phyloP scores from a whole-genome alignment of 2,113 vertebrate species.

The Vidua macroura region DNA sequence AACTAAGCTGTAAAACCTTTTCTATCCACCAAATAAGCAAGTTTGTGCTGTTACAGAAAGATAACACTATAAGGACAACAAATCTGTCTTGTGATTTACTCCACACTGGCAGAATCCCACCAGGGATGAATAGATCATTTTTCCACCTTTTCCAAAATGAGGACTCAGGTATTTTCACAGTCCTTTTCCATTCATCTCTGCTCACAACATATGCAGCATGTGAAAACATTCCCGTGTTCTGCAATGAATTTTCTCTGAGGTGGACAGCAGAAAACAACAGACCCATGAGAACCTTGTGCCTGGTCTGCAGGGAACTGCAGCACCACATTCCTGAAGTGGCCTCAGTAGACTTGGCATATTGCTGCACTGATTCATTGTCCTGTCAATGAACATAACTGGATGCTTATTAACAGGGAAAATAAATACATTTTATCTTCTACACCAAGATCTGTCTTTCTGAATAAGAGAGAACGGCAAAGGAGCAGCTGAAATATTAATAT shows the following conservation, averaged over 20 bases:
- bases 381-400: background rate
- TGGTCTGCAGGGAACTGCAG: background rate
- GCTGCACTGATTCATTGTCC: conserved; percentile 18
- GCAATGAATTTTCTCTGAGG: background rate
- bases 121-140: conserved; percentile 2
- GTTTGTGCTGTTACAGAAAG: background rate
- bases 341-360: background rate
- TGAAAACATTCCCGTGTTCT: background rate
- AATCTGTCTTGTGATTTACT: background rate
- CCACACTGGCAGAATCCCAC: background rate
- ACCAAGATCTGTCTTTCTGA: background rate
- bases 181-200: conserved; percentile 4
- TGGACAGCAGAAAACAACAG: background rate
- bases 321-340: background rate
- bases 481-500: background rate
- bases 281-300: background rate
- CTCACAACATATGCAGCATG: background rate
- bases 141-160: background rate
- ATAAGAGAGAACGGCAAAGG: background rate
- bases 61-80: background rate
- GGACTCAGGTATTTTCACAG: conserved; percentile 6
- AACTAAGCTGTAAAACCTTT: background rate
- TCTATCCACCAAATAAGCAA: background rate
- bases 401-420: background rate
- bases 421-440: background rate